phyloP scores from a whole-genome alignment of 2,797 vertebrate species.

The Decapterus maruadsi region DNA sequence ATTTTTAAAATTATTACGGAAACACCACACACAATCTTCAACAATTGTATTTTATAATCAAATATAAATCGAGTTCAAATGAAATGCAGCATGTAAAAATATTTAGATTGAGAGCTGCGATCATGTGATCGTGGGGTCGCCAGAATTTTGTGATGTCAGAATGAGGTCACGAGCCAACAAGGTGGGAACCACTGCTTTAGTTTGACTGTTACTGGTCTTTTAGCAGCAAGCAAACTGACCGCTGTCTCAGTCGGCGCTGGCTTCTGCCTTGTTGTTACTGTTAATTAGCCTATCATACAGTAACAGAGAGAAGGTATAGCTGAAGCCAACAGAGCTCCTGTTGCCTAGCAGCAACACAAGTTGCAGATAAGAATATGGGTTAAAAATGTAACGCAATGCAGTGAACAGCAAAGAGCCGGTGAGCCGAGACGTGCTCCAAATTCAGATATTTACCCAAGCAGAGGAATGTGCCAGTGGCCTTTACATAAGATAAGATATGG shows the following conservation, averaged over 20 bases:
- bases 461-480: slow-evolving; percentile 58
- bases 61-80: no score
- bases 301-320: slow-evolving; percentile 63
- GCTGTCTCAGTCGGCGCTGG: slow-evolving; percentile 17
- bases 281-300: slow-evolving; percentile 52
- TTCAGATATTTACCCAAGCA: slow-evolving; percentile 54
- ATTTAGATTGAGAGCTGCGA: no score
- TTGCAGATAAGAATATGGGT: slow-evolving; percentile 72
- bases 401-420: slow-evolving; percentile 39
- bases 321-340: slow-evolving; percentile 62
- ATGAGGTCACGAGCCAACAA: no score
- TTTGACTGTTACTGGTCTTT: background rate
- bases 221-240: background rate
- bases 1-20: no score
- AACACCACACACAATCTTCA: no score
- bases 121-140: no score
- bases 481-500: slow-evolving; percentile 39
- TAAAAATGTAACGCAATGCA: slow-evolving; percentile 71
- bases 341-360: slow-evolving; percentile 81
- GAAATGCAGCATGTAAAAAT: no score
- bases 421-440: slow-evolving; percentile 37
- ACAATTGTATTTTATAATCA: no score
- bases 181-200: no score
- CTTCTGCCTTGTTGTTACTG: slow-evolving; percentile 34
- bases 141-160: no score